Conservation (phyloP, 1,140 invertebrate species). For the Sogatella furcifera region DNA sequence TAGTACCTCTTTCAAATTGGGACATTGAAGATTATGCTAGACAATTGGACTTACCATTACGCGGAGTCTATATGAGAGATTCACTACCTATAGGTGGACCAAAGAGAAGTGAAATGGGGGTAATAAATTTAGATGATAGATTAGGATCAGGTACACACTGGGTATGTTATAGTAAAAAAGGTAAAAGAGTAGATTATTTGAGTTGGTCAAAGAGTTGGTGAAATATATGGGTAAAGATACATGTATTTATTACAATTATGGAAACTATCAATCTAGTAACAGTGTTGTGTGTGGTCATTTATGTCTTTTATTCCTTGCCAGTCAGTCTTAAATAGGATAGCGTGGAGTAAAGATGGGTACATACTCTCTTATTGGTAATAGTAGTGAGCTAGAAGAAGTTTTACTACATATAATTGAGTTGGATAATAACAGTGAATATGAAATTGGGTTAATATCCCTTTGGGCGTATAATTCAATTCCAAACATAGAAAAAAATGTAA, state of each 20-base stretch:
- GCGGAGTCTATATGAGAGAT: slow-evolving; percentile 18
- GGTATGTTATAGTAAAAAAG: slow-evolving; percentile 26
- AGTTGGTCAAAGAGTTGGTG: neutral
- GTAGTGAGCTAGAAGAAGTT: neutral
- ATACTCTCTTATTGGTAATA: too few species aligned
- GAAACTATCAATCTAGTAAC: neutral
- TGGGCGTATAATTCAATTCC: neutral
- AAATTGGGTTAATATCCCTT: neutral
- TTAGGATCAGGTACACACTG: slow-evolving; percentile 27
- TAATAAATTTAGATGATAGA: slow-evolving; percentile 27
- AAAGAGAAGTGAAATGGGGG: slow-evolving; percentile 22
- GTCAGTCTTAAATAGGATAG: neutral
- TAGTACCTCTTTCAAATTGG: neutral
- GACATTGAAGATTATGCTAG: neutral
- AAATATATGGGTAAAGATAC: neutral
- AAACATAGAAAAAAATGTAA: slow-evolving; percentile 1
- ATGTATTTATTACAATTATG: neutral
- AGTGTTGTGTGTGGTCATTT: slow-evolving; percentile 3
- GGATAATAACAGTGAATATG: neutral
- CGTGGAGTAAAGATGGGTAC: neutral
- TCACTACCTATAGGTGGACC: slow-evolving; percentile 15
- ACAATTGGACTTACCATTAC: slow-evolving; percentile 13
- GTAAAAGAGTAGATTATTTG: neutral
- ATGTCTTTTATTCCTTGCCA: neutral
- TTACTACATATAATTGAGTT: neutral